Conservation (phyloP, 2,888 invertebrate genomes). For the Hydrotaea cyrtoneurina region DNA sequence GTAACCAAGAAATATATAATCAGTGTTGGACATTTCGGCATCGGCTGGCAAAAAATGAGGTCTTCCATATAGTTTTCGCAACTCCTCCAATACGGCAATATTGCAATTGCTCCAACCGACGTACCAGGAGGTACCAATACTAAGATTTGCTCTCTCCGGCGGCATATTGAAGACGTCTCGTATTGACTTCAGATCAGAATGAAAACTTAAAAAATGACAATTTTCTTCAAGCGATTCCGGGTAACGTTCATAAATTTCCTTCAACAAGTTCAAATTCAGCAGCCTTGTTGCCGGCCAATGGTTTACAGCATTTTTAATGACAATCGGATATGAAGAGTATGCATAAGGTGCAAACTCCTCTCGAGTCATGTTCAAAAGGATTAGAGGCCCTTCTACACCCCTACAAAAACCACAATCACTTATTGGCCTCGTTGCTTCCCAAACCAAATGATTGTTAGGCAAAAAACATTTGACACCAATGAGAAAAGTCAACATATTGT, state of each 20-base stretch:
- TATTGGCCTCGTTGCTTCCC: conserved; percentile 93
- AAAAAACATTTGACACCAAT: conserved; percentile 87
- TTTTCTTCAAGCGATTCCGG: conserved; percentile 89
- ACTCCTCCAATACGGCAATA: conserved; percentile 87
- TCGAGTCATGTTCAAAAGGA: conserved; percentile 86
- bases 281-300: conserved; percentile 89
- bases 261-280: conserved; percentile 86
- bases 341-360: conserved; percentile 87
- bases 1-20: conserved; percentile 95
- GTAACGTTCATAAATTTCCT: conserved; percentile 85
- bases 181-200: conserved; percentile 89
- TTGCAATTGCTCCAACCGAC: conserved; percentile 97
- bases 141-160: conserved; percentile 82
- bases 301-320: conserved; percentile 87
- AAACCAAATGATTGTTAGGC: conserved; percentile 91
- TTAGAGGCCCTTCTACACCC: conserved; percentile 85
- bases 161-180: conserved; percentile 90
- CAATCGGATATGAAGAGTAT: conserved; percentile 89
- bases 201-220: conserved; percentile 93
- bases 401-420: conserved; percentile 90
- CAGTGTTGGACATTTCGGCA: conserved; percentile 93
- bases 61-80: conserved; percentile 88
- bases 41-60: conserved; percentile 94
- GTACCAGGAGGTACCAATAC: conserved; percentile 90
- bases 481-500: conserved; percentile 79